Evolutionary conservation across 2,888 invertebrate genomes (phyloP), one percentile per base, ranked within the genome.

Genomic region (Drosophila vallismaia): DNA sequence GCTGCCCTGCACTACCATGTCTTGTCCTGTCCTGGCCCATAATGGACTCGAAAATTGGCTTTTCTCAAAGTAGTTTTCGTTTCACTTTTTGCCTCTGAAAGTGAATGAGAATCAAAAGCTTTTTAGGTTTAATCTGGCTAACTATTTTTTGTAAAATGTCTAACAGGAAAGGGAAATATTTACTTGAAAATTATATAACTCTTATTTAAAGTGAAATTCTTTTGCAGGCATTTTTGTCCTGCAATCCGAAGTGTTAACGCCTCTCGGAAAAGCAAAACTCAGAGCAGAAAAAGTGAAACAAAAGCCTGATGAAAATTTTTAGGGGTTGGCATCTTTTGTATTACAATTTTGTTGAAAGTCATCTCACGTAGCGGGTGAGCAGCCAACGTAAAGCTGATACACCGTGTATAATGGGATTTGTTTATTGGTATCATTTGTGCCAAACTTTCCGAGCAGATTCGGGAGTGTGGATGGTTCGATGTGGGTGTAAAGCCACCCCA

Each of bases 331-430:
- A 40, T 62, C 54, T 40, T 33, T 46, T 62, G 26, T 52, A 48
- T 48, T 50, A 62, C 24, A 67, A 48, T 62, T 66, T 67, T 58
- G 53, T 89, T 79, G 78, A 79, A 75, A 90, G 76, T 89, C 90
- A 77, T 76, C 84, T 88, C 89, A 89, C 89, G 90, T 89, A 89
- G 87, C 84, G 71, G 66, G 9, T 53, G 53, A 59, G 60, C 53
- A 71, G 84, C 85, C 81, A 83, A 82, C 78, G 89, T 68, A 83
- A 88, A 89, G 89, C 90, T 90, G 89, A 89, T 89, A 89, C 86
- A 79, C 84, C 89, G 88, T 90, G 88, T 90, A 90, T 89, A 89
- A 90, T 90, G 86, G 89, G 89, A 89, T 90, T 89, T 89, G 90
- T 89, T 89, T 89, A 90, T 90, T 90, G 90, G 88, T 88, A 89